Evolutionary conservation across 2,888 invertebrate species (phyloP).

Genomic region (Cremastinae sp.): DNA sequence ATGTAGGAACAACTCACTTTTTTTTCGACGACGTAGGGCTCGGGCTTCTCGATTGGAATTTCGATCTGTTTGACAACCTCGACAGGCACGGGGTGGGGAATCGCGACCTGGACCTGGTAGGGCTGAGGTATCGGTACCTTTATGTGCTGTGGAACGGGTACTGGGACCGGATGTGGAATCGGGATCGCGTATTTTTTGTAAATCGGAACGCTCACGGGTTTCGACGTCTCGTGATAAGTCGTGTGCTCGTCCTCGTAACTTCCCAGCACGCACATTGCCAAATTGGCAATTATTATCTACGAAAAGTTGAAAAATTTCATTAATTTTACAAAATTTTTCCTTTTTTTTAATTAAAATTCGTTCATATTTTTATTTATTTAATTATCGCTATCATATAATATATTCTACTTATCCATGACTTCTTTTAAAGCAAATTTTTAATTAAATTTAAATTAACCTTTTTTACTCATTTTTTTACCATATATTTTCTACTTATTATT

Average conservation of each 20-base stretch:
- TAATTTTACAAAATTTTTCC: background rate
- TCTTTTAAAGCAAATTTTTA: no score
- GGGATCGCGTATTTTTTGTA: slow-evolving; percentile 81
- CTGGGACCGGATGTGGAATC: slow-evolving; percentile 83
- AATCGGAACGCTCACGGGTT: slow-evolving; percentile 76
- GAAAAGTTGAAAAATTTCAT: no score
- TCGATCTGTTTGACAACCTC: slow-evolving; percentile 83
- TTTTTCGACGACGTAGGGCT: slow-evolving; percentile 83
- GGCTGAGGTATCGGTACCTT: slow-evolving; percentile 83
- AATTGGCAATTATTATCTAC: slow-evolving; percentile 66
- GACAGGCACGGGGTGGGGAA: slow-evolving; percentile 78
- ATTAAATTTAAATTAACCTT: no score
- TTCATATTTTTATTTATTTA: no score
- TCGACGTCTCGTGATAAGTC: slow-evolving; percentile 76
- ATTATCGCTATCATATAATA: no score
- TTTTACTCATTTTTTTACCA: no score
- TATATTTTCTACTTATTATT: no score
- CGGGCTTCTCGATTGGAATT: slow-evolving; percentile 83
- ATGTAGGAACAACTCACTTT: no score
- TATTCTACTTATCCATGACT: no score
- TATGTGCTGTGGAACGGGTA: slow-evolving; percentile 82
- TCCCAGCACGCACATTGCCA: slow-evolving; percentile 67
- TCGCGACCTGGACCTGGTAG: slow-evolving; percentile 82
- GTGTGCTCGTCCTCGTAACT: slow-evolving; percentile 73
- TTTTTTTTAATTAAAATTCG: background rate